These are phyloP conservation scores for Clostera curtula DNA, from an alignment of 2,888 invertebrate genomes.

Conservation along the genomic window DNA sequence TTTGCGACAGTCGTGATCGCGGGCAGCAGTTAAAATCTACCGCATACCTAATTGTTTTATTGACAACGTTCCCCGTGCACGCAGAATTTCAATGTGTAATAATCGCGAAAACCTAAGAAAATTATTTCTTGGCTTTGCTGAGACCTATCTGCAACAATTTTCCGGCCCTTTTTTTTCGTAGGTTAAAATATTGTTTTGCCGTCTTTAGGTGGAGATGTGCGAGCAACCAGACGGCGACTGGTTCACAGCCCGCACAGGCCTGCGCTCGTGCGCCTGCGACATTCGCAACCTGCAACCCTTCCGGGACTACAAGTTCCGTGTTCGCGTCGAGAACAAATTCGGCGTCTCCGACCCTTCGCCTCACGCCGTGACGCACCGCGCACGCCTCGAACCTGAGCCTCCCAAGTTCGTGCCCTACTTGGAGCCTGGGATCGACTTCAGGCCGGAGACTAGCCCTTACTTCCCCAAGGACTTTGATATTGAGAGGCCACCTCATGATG, in stretches of 20 bases:
- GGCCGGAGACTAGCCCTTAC: conserved; percentile 89
- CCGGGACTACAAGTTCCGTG: conserved; percentile 95
- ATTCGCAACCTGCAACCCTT: conserved; percentile 93
- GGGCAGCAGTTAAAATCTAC: no score
- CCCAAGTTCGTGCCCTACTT: conserved; percentile 87
- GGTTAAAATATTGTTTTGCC: no score
- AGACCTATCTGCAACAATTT: no score
- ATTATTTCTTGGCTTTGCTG: no score
- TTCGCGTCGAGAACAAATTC: conserved; percentile 96
- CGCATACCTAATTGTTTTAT: no score
- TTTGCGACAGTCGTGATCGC: no score
- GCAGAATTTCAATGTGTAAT: no score
- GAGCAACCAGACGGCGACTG: conserved; percentile 94
- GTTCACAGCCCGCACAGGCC: conserved; percentile 89
- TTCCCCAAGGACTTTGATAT: conserved; percentile 95
- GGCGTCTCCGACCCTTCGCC: conserved; percentile 98
- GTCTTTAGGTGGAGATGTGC: conserved; percentile 85
- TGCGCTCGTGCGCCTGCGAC: conserved; percentile 92
- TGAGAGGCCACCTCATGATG: conserved; percentile 90
- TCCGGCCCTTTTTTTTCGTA: no score
- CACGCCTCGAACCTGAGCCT: conserved; percentile 85
- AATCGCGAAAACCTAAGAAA: no score
- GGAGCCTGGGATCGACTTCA: conserved; percentile 86
- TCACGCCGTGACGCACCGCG: conserved; percentile 86
- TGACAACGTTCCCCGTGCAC: no score